Conservation (phyloP, 2,113 vertebrate genomes). For the Natator depressus region DNA sequence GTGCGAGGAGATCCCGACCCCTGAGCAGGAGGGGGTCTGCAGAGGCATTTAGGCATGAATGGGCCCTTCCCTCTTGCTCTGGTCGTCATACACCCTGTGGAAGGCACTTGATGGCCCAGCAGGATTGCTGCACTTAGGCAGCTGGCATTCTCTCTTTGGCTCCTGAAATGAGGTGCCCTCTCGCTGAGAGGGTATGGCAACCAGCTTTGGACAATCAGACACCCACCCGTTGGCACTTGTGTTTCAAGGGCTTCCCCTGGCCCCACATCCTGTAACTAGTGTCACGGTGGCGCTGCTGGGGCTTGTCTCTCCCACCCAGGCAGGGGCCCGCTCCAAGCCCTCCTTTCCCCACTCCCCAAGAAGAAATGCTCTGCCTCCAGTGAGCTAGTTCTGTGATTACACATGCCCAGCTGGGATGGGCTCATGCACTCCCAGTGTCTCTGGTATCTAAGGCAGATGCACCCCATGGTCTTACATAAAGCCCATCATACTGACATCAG, state of each 20-base stretch:
- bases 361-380: neutral
- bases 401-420: neutral
- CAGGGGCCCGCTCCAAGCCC: neutral
- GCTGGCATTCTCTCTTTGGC: neutral
- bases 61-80: neutral
- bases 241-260: neutral
- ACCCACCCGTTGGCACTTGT: neutral
- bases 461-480: neutral
- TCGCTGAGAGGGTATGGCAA: neutral
- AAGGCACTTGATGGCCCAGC: neutral
- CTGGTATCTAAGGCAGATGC: neutral
- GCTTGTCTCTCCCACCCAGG: neutral
- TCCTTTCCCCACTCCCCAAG: neutral
- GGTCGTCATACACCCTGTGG: neutral
- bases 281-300: neutral
- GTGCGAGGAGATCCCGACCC: neutral
- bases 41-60: neutral
- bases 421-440: neutral
- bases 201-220: neutral
- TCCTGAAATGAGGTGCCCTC: neutral
- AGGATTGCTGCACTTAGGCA: neutral
- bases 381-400: neutral
- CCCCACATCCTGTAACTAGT: neutral
- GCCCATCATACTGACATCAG: neutral
- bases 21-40: neutral